These are phyloP conservation scores for Phyllopteryx taeniolatus DNA, from an alignment of 2,113 vertebrate species.

Conservation along the genomic window DNA sequence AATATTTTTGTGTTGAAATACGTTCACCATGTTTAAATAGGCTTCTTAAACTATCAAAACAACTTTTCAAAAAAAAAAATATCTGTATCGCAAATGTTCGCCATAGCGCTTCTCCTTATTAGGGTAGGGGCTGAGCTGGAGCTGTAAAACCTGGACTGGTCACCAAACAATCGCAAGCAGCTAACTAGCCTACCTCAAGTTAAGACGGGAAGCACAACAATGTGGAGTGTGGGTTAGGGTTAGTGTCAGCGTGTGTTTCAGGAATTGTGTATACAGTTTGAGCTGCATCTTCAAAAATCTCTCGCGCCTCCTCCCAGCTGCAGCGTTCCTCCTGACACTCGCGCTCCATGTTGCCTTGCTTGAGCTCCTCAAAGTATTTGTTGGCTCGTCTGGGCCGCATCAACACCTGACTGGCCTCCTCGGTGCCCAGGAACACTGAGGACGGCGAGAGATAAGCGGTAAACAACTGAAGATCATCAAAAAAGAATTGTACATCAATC, in stretches of 20 bases:
- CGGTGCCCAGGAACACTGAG: constrained; percentile 79
- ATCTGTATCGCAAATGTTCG: no score
- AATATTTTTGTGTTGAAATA: no score
- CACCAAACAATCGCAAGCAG: not conserved
- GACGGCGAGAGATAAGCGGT: not conserved
- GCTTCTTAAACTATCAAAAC: no score
- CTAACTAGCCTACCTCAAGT: not conserved
- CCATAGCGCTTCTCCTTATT: no score
- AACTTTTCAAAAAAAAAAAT: no score
- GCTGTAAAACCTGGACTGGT: no score
- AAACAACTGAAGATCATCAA: not conserved
- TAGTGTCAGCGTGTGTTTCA: not conserved
- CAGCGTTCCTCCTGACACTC: constrained; percentile 89
- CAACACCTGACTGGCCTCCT: constrained; percentile 75
- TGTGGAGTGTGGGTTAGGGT: no score
- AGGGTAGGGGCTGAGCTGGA: no score
- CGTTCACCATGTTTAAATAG: no score
- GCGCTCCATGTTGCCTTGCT: constrained; percentile 84
- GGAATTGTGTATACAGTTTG: constrained; percentile 73
- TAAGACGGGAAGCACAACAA: no score
- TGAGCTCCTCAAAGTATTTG: constrained; percentile 76
- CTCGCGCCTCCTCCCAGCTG: constrained; percentile 83
- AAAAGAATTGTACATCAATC: not conserved
- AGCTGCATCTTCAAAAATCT: constrained; percentile 83
- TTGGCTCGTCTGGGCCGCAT: constrained; percentile 80